Evolutionary conservation across 2,797 vertebrate genomes (phyloP), one percentile per base, ranked within the genome.

Genomic region (Malacoctenus gilli): DNA sequence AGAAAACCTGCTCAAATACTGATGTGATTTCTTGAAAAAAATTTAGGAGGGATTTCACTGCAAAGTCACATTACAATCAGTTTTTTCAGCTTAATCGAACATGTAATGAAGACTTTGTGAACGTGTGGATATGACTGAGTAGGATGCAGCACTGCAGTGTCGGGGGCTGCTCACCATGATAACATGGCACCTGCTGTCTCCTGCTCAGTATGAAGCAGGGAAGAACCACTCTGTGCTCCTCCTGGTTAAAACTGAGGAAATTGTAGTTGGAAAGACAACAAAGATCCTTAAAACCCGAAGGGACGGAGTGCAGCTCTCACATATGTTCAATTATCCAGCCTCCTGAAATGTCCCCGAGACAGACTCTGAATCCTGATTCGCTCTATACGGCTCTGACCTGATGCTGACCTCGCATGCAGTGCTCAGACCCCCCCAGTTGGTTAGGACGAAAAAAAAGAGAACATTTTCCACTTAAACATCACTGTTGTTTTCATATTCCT

Each of bases 331-430:
- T 62, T 59, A 60, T 56, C 53, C 69, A 37, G 20, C 34, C 42
- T 59, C 41, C 16, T 53, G 23, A 56, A 72, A 72, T 46, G 61
- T 63, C 63, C 67, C 69, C 12, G 11, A 44, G 25, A 31, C 22
- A 63, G 20, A 51, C 13, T 54, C 28, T 13, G 25, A 64, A 48
- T 58, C 49, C 58, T 49, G 62, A 66, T 72, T 61, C 58, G 34
- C 8, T 41, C 14, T 14, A 23, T 58, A 2, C 43, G 3, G 35
- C 4, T 15, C 19, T 52, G 68, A 75, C 61, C 73, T 47, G 39
- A 34, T 16, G 35, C 28, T n/a, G 22, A 79, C 54, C 49, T 38
- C 31, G 20, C 36, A 53, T 35, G 11, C 44, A 23, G 11, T 49
- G 30, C 31, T 16, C 54, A 37, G 21, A 28, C 44, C 28, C 61